Conservation (phyloP, 2,888 invertebrate species). For the Chrysodeixis includens region DNA sequence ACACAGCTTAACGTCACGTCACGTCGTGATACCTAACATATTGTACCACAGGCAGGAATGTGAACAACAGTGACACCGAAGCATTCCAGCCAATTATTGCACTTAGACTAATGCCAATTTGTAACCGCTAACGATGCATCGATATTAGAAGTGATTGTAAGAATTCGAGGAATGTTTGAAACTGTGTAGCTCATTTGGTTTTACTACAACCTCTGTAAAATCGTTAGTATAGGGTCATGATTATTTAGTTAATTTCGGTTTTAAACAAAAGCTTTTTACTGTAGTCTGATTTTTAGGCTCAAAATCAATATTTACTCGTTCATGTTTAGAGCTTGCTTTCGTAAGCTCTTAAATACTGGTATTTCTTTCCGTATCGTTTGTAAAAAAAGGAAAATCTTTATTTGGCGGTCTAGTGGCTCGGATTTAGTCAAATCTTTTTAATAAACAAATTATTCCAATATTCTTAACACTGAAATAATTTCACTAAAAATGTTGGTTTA, state of each 20-base stretch:
- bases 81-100: slow-evolving; percentile 43
- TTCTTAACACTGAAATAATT: no score
- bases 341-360: no score
- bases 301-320: no score
- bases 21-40: slow-evolving; percentile 49
- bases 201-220: background rate
- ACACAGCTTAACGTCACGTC: slow-evolving; percentile 39
- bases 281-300: no score
- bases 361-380: no score
- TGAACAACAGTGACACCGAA: slow-evolving; percentile 44
- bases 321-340: no score
- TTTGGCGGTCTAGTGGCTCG: no score
- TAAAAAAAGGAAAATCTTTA: no score
- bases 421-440: no score
- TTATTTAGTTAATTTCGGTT: background rate
- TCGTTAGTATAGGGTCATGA: background rate
- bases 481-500: no score
- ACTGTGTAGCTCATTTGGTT: slow-evolving; percentile 17
- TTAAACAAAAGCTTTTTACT: no score
- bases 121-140: slow-evolving; percentile 41
- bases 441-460: no score
- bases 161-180: slow-evolving; percentile 18
- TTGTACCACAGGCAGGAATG: slow-evolving; percentile 48
- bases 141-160: slow-evolving; percentile 18
- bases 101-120: slow-evolving; percentile 47